Evolutionary conservation across 2,113 vertebrate genomes (phyloP).

Genomic region (Chaetops frenatus): DNA sequence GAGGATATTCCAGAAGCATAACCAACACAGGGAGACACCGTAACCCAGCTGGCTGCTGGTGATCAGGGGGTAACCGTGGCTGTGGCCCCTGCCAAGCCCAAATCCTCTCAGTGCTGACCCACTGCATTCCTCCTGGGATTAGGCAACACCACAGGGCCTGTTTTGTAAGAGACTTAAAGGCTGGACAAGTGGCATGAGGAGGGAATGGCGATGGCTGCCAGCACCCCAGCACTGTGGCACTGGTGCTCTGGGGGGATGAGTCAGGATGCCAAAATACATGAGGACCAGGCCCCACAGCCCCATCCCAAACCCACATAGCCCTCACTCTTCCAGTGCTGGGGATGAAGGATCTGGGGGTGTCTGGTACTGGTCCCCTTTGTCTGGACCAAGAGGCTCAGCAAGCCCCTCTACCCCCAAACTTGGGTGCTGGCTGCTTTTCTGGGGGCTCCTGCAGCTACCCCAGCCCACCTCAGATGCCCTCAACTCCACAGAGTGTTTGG

Average conservation of each 20-base stretch:
- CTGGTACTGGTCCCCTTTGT: too few relatives aligned
- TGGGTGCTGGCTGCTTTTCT: background rate
- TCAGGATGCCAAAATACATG: background rate
- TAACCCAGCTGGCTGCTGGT: background rate
- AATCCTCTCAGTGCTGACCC: background rate
- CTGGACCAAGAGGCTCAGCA: background rate
- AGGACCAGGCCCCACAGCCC: background rate
- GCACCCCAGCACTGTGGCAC: background rate
- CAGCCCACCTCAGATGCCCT: too few relatives aligned
- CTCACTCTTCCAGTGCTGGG: background rate
- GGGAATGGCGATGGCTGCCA: background rate
- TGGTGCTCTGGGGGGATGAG: background rate
- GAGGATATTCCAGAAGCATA: background rate
- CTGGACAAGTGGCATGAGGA: background rate
- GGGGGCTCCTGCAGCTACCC: background rate
- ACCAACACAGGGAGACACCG: fast-evolving
- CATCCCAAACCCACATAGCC: background rate
- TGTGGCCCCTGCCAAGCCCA: background rate
- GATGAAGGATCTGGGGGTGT: background rate
- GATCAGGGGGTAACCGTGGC: background rate
- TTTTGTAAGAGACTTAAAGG: background rate
- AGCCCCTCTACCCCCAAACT: background rate
- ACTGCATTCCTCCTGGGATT: background rate
- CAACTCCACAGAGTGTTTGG: background rate
- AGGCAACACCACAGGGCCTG: background rate